Percentiles rank a stretch among this genome's conserved stretches.
These are phyloP conservation scores for Drosophila malerkotliana DNA, from an alignment of 1,140 invertebrate genomes.

Conservation along the genomic window DNA sequence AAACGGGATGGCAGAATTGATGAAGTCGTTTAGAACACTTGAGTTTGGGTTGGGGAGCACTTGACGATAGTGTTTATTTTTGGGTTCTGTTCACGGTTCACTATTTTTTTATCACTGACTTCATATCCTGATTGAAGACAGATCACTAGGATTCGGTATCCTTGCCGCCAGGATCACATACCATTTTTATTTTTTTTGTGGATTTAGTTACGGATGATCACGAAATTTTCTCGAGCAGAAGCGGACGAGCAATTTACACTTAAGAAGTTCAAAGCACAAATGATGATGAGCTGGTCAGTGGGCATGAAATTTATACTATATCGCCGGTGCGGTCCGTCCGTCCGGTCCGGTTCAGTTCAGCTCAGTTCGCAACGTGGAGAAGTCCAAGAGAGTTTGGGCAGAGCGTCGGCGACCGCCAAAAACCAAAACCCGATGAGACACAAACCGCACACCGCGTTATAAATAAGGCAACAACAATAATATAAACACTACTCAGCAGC, in stretches of 20 bases:
- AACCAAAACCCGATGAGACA: constrained; percentile 68
- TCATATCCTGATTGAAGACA: constrained; percentile 27
- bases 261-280: constrained; percentile 84
- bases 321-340: constrained; percentile 44
- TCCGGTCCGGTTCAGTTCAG: constrained; percentile 56
- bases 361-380: constrained; percentile 61
- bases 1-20: constrained; percentile 45
- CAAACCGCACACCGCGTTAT: constrained; percentile 64
- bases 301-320: constrained; percentile 83
- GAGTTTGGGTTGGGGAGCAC: constrained; percentile 30
- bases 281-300: constrained; percentile 80
- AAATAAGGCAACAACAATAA: constrained; percentile 61
- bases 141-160: constrained; percentile 35
- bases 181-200: constrained; percentile 53
- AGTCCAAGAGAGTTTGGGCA: constrained; percentile 61
- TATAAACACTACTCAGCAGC: constrained; percentile 35
- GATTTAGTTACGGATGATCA: constrained; percentile 25
- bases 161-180: constrained; percentile 62
- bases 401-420: constrained; percentile 68
- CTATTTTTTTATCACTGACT: constrained; percentile 6
- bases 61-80: constrained; percentile 23
- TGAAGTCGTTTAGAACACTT: constrained; percentile 43
- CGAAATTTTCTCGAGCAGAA: constrained; percentile 72
- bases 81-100: constrained; percentile 25
- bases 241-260: constrained; percentile 78